These are phyloP conservation scores for Nemurella pictetii DNA, from an alignment of 2,888 invertebrate genomes.

Conservation along the genomic window DNA sequence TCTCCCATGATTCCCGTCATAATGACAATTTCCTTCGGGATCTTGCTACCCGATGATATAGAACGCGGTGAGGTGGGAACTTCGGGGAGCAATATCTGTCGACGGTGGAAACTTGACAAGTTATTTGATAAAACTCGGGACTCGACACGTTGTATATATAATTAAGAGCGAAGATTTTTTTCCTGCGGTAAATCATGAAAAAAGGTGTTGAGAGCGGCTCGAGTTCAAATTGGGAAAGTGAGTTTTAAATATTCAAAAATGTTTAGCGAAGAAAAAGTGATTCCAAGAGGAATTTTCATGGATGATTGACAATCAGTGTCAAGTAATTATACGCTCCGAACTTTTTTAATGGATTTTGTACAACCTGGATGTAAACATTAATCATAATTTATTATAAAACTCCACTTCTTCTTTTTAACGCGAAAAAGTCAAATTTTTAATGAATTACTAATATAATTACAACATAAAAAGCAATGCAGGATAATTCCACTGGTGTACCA, in stretches of 20 bases:
- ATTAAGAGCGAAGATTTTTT: neutral
- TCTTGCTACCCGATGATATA: neutral
- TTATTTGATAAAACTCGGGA: neutral
- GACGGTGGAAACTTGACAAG: neutral
- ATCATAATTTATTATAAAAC: neutral
- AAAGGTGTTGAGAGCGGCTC: neutral
- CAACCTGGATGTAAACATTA: neutral
- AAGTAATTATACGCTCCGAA: neutral
- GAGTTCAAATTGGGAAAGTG: neutral
- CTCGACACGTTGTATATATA: neutral
- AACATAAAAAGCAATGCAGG: neutral
- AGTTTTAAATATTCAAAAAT: neutral
- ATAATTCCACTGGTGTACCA: neutral
- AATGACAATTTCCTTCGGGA: constrained; percentile 9
- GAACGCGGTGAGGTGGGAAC: neutral
- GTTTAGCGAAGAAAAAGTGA: neutral
- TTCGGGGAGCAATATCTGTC: neutral
- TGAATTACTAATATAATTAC: neutral
- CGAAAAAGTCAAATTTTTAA: neutral
- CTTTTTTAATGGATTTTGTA: neutral
- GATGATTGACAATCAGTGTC: neutral
- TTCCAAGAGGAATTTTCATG: neutral
- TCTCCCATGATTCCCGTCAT: neutral
- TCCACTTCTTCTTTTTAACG: neutral
- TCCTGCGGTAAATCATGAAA: neutral